Conservation (phyloP, 2,797 vertebrate genomes). For the Garrulus glandarius region DNA sequence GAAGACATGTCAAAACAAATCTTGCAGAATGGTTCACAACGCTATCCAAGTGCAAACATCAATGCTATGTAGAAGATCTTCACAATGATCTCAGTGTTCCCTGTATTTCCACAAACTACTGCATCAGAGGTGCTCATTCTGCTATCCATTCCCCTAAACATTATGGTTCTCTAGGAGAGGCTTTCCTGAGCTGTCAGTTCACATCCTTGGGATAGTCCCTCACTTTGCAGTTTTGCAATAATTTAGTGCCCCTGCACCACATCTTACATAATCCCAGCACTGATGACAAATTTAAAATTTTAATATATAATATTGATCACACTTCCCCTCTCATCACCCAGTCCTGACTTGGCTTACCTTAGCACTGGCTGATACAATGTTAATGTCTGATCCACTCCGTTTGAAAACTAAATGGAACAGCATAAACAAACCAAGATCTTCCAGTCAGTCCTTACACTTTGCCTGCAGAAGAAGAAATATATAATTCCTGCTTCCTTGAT, state of each 20-base stretch:
- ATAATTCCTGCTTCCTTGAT: neutral
- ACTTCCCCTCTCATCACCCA: neutral
- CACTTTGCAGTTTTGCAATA: neutral
- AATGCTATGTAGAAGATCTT: neutral
- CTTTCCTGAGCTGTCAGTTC: accelerated
- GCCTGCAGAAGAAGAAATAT: neutral
- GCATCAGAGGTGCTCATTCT: neutral
- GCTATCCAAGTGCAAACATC: neutral
- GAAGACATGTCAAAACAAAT: neutral
- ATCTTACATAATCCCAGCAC: neutral
- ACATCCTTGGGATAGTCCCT: neutral
- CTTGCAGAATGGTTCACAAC: neutral
- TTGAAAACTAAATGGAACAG: neutral
- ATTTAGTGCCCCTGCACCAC: neutral
- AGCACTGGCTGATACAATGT: accelerated
- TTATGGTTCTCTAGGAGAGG: neutral
- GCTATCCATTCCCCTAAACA: neutral
- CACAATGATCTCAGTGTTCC: neutral
- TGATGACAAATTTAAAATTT: neutral
- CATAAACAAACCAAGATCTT: neutral
- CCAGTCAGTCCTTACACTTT: neutral
- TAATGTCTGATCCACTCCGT: accelerated
- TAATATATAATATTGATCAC: neutral
- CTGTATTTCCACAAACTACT: neutral
- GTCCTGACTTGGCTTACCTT: neutral